Evolutionary conservation across 2,113 vertebrate species (phyloP), one percentile per base, ranked within the genome.

Genomic region (Poicephalus meyeri): DNA sequence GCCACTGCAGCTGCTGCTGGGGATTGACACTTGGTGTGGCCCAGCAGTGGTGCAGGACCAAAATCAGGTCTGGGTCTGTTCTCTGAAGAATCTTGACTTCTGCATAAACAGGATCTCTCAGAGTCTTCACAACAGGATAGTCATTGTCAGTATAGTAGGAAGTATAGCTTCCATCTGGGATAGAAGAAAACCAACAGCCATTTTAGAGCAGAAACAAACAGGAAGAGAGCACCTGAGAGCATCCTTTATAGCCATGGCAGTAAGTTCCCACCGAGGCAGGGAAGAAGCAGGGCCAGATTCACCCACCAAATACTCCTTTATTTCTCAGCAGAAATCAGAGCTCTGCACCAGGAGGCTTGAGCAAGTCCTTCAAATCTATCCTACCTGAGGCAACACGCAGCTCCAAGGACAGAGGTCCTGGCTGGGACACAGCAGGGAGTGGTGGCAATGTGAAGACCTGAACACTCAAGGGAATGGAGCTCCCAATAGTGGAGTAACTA

Each of bases 21-120:
- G 97, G 95, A 71, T 95, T 84, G 25, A 69, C 15, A 19, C 76
- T 94, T 15, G 96, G 96, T 5, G 98, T 98, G 26, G 98, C 98
- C 98, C 98, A 98, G 86, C 98, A 99, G 79, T 98, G 92, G 6
- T 97, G 94, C 18, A 98, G 69, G 19, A 93, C 85, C 23, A 99
- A 95, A 60, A 82, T 80, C 16, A 99, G 79, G 16, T 94, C 55
- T 49, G 97, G 89, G 70, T 98, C 98, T 16, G 97, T 96, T 56
- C 94, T 96, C 69, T 98, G 97, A 26, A 95, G 95, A 18, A 98
- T 68, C 64, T 94, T 97, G 13, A 98, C 98, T 82, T 98, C 98
- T 78, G 97, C 97, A 14, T 98, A 97, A 47, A 99, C 80, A 37
- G 98, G 97, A 23, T 98, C 97, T 58, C 94, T 97, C 5, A 98